Base-by-base conservation (phyloP, 1,140 invertebrate species). In the Drosophila littoralis region DNA sequence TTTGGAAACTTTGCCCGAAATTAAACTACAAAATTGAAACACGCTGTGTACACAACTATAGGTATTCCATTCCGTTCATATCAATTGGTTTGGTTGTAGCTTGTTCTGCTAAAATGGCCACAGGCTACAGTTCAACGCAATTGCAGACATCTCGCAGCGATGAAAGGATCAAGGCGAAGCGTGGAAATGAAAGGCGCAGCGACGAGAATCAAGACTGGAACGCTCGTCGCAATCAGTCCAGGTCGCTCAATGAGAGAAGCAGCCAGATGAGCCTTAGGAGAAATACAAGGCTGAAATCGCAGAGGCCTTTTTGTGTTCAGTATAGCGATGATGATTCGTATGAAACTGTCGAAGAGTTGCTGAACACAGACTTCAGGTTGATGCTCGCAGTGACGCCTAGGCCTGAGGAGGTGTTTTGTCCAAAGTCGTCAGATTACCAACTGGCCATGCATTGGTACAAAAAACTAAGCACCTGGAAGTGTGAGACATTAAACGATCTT, bases 391-490 rank as follows among this genome's bases (percentile, higher is more conserved):
- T 79, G 7, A 42, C 75, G 1, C 84, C 84, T 0, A 46, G 46
- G 32, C 74, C 75, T 0, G 61, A 71, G 7, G 64, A 90, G 28
- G 72, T 50, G 0, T 91, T 91, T 48, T 51, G 42, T 8, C n/a
- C n/a, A 1, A 17, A 48, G 2, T 77, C 85, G 0, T 3, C 0
- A 0, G 76, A 91, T 4, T 59, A 65, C 32, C 36, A 43, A 2
- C 13, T 58, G 5, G 67, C 90, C 0, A 22, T 45, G 38, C 1
- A 52, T 13, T 91, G 90, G 90, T 54, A 79, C 15, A 73, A 88
- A 0, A 84, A 82, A 36, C 6, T 91, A 13, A 55, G 46, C 9
- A 66, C 54, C 0, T 71, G 73, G 73, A 15, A 50, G 0, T 81
- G 78, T 32, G 45, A 55, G 3, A 54, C 71, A 0, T 6, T 88